Conservation (phyloP, 2,797 vertebrate genomes). For the Leptatherina wallacei region DNA sequence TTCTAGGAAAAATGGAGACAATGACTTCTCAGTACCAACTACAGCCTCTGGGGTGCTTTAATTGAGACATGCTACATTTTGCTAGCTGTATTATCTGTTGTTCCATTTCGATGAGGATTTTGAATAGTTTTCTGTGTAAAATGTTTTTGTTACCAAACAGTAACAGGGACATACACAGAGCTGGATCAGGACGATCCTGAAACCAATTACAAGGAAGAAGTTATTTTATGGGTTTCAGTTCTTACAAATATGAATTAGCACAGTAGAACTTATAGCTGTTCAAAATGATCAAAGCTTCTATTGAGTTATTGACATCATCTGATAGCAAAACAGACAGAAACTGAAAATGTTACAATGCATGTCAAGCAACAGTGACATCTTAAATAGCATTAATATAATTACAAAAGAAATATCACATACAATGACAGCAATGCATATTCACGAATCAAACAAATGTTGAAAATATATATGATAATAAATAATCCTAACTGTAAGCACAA, state of each 20-base stretch:
- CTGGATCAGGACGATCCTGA: conserved; percentile 5
- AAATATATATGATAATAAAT: conserved; percentile 88
- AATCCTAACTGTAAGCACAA: conserved; percentile 81
- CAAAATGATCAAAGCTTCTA: conserved; percentile 83
- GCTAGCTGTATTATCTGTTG: background rate
- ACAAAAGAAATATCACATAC: conserved; percentile 84
- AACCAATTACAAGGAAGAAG: conserved; percentile 39
- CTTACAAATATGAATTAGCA: conserved; percentile 81
- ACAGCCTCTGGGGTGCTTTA: background rate
- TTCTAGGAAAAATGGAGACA: background rate
- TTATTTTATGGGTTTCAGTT: conserved; percentile 77
- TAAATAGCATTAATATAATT: conserved; percentile 86
- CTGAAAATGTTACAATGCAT: conserved; percentile 83
- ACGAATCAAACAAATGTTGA: conserved; percentile 84
- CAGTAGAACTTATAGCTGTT: conserved; percentile 79
- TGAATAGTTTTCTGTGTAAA: too few species aligned
- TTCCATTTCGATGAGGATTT: background rate
- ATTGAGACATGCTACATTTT: background rate
- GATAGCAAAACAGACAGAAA: conserved; percentile 79
- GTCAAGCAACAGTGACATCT: conserved; percentile 81
- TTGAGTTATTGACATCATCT: conserved; percentile 82
- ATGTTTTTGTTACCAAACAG: background rate
- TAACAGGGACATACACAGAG: background rate
- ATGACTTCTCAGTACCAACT: background rate
- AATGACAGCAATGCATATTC: conserved; percentile 83